Evolutionary conservation across 1,140 invertebrate genomes (phyloP).

Genomic region (Phthorimaea operculella): DNA sequence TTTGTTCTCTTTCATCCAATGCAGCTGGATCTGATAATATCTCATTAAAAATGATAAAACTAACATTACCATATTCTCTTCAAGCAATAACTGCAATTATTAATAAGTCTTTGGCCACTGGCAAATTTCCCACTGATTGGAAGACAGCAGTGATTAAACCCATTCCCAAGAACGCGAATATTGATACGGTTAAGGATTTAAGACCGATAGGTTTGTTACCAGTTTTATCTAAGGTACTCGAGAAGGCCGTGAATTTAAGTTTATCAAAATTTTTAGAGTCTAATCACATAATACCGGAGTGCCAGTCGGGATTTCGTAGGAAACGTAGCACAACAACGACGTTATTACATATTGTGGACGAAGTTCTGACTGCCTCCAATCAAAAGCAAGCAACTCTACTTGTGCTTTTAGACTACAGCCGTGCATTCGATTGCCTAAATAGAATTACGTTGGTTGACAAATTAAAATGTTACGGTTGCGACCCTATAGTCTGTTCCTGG

Average conservation of each 20-base stretch:
- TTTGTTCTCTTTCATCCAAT: not conserved
- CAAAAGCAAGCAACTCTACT: not conserved
- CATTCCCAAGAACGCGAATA: constrained; percentile 3
- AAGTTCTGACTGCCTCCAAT: not conserved
- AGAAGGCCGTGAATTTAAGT: not conserved
- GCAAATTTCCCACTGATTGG: constrained; percentile 1
- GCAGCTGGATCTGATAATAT: not conserved
- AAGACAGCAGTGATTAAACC: constrained; percentile 4
- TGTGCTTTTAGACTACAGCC: not conserved
- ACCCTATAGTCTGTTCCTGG: not conserved
- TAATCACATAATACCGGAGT: not conserved
- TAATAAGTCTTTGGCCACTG: constrained; percentile 3
- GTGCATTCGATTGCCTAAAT: not conserved
- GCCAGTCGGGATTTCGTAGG: not conserved
- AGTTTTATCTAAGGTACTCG: constrained; percentile 4
- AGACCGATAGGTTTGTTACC: constrained; percentile 6
- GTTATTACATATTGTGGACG: not conserved
- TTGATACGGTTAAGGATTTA: not conserved
- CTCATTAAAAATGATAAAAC: not conserved
- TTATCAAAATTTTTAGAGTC: not conserved
- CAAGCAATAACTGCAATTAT: not conserved
- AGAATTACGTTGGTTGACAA: not conserved
- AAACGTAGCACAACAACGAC: not conserved
- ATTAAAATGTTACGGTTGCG: not conserved
- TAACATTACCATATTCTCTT: not conserved